Percentiles rank a stretch among this genome's conserved stretches.
phyloP scores from a whole-genome alignment of 2,888 invertebrate genomes.

The Drosophila mimica region DNA sequence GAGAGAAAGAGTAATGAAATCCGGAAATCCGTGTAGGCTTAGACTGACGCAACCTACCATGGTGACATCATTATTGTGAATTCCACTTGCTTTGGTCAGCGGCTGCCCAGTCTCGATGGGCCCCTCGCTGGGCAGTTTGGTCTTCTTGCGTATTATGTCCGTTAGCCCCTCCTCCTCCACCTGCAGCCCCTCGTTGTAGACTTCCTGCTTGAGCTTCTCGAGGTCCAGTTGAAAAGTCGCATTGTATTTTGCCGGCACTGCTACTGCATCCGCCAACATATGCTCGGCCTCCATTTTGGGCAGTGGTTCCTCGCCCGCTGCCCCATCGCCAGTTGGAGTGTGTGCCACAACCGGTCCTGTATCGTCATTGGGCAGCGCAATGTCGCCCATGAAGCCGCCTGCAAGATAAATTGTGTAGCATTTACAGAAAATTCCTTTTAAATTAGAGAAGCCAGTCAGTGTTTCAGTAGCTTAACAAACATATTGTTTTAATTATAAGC shows the following conservation, averaged over 20 bases:
- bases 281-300: constrained; percentile 26
- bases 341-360: constrained; percentile 60
- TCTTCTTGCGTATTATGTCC: constrained; percentile 90
- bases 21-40: constrained; percentile 21
- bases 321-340: constrained; percentile 82
- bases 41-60: constrained; percentile 64
- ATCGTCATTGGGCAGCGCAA: constrained; percentile 89
- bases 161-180: constrained; percentile 94
- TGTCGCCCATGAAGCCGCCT: constrained; percentile 94
- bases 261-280: constrained; percentile 64
- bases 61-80: constrained; percentile 75
- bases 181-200: constrained; percentile 91
- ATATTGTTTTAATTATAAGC: constrained; percentile 65
- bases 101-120: constrained; percentile 85
- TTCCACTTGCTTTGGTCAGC: constrained; percentile 60
- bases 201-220: constrained; percentile 93
- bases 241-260: constrained; percentile 85
- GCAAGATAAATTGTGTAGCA: constrained; percentile 80
- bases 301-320: constrained; percentile 69
- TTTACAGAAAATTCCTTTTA: constrained; percentile 13
- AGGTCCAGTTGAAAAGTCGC: constrained; percentile 91
- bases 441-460: constrained; percentile 1
- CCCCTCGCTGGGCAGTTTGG: constrained; percentile 87
- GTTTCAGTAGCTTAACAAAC: constrained; percentile 29
- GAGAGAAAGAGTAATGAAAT: not conserved